Evolutionary conservation across 2,797 vertebrate species (phyloP).

Genomic region (Schizopygopsis pylzovi): DNA sequence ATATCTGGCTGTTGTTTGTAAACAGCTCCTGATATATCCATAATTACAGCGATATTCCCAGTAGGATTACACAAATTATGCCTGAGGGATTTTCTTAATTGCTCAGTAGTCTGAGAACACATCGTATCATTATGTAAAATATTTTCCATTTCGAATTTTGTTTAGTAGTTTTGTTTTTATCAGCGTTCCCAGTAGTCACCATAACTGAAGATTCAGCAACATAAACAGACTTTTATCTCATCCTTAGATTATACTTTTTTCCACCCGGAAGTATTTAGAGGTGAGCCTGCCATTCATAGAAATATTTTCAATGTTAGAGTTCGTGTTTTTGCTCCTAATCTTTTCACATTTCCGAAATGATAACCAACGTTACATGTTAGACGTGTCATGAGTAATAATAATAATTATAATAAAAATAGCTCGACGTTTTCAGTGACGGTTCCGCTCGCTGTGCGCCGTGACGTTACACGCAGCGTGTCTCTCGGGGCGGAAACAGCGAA

Average conservation of each 20-base stretch:
- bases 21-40: background rate
- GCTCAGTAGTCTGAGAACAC: background rate
- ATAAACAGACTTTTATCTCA: slow-evolving; percentile 28
- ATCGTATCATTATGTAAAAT: background rate
- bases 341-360: background rate
- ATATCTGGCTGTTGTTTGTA: background rate
- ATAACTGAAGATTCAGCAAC: background rate
- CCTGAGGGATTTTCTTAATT: slow-evolving; percentile 25
- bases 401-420: background rate
- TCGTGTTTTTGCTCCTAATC: background rate
- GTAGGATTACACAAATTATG: background rate
- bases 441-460: slow-evolving; percentile 1
- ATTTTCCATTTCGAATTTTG: background rate
- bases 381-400: background rate
- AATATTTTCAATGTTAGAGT: background rate
- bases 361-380: no score
- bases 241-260: background rate
- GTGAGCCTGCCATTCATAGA: background rate
- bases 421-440: background rate
- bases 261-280: slow-evolving; percentile 7
- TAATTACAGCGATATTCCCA: background rate
- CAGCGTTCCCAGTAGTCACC: background rate
- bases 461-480: slow-evolving; percentile 24
- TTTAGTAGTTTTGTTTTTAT: background rate
- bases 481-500: slow-evolving; percentile 32